Evolutionary conservation across 2,888 invertebrate genomes (phyloP).

Genomic region (Cheiracanthium punctorium): DNA sequence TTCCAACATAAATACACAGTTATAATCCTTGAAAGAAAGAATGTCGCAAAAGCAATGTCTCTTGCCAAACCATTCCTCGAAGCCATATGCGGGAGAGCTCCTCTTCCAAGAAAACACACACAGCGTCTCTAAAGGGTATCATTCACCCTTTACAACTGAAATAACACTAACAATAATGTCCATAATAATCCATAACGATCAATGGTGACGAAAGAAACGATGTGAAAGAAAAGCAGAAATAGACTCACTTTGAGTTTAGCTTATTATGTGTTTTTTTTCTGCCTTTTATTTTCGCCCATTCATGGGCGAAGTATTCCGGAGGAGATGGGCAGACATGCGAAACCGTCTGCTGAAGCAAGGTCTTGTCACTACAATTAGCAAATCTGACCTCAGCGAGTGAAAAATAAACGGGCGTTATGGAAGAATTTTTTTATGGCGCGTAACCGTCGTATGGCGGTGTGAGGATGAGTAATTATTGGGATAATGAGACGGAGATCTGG

Average conservation of each 20-base stretch:
- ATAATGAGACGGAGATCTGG: background rate
- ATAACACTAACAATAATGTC: constrained; percentile 2
- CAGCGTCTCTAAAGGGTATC: background rate
- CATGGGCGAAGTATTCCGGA: constrained; percentile 34
- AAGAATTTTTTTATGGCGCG: background rate
- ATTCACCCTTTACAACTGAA: background rate
- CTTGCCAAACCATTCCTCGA: too few species aligned
- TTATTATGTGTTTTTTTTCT: constrained; percentile 21
- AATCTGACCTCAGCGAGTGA: background rate
- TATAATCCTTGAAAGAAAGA: too few species aligned
- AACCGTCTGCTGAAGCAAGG: background rate
- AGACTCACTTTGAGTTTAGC: constrained; percentile 20
- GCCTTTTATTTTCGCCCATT: too few species aligned
- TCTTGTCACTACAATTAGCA: constrained; percentile 4
- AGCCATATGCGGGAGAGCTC: too few species aligned
- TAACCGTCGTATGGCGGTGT: background rate
- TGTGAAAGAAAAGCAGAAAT: background rate
- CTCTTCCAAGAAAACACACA: background rate
- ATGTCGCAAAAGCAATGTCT: too few species aligned
- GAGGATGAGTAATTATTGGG: background rate
- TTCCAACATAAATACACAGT: too few species aligned
- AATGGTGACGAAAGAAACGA: background rate
- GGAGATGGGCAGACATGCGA: background rate
- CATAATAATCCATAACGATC: constrained; percentile 8
- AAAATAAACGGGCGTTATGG: background rate